A percentile compares a stretch with the other conserved stretches of the same genome.
These are phyloP conservation scores for Dissostichus mawsoni DNA, from an alignment of 2,113 vertebrate genomes.

Conservation along the genomic window DNA sequence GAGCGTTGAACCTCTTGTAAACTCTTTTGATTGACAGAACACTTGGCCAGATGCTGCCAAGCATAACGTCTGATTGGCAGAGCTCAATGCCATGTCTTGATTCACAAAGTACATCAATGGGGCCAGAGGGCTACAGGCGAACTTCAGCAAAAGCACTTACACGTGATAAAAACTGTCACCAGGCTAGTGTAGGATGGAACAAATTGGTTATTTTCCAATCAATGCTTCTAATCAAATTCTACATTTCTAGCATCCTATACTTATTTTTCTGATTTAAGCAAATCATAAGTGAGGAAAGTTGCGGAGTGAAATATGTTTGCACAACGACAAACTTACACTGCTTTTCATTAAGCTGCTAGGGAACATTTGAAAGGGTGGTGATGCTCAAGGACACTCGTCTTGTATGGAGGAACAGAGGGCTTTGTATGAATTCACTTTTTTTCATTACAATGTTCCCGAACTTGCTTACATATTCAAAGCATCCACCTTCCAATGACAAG, in stretches of 20 bases:
- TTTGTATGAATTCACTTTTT: neutral
- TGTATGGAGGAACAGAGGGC: neutral
- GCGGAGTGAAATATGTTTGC: slow-evolving; percentile 1
- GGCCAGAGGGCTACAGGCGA: slow-evolving; percentile 1
- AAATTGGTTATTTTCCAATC: neutral
- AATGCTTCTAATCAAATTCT: neutral
- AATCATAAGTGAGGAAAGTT: neutral
- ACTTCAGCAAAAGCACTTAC: slow-evolving; percentile 1
- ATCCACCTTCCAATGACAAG: slow-evolving; percentile 22
- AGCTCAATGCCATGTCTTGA: slow-evolving; percentile 28
- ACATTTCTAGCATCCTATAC: neutral
- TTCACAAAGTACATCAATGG: slow-evolving; percentile 34
- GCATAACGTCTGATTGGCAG: slow-evolving; percentile 55
- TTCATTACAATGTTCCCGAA: slow-evolving; percentile 11
- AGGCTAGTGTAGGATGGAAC: slow-evolving; percentile 4
- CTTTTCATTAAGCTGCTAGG: slow-evolving; percentile 1
- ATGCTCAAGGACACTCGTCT: slow-evolving; percentile 35
- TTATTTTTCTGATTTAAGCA: slow-evolving; percentile 7
- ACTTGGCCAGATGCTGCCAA: slow-evolving; percentile 34
- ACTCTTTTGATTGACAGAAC: slow-evolving; percentile 56
- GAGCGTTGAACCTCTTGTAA: slow-evolving; percentile 22
- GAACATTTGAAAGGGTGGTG: neutral
- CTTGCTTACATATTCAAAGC: slow-evolving; percentile 31
- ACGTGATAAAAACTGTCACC: slow-evolving; percentile 1
- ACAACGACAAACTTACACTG: neutral